Conservation (phyloP, 2,797 vertebrate genomes). For the Mus caroli region DNA sequence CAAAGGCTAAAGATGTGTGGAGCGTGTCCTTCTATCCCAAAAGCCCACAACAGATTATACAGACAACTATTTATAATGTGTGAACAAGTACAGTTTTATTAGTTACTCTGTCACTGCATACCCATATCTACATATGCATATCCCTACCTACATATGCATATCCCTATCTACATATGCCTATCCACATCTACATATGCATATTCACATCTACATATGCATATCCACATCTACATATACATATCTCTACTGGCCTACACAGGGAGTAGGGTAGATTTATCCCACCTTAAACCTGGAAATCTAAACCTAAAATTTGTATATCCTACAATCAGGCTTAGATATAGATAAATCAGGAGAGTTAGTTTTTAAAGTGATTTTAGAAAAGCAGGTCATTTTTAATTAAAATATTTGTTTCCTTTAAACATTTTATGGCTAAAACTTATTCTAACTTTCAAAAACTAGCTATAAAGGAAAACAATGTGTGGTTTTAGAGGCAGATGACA, state of each 20-base stretch:
- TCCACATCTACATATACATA: not conserved
- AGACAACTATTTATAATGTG: not conserved
- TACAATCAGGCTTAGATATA: slow-evolving; percentile 36
- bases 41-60: not conserved
- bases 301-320: slow-evolving; percentile 44
- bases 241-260: fast-evolving
- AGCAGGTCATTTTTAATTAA: slow-evolving; percentile 54
- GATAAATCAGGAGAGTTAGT: not conserved
- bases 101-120: not conserved
- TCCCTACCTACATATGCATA: not conserved
- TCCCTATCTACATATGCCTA: fast-evolving
- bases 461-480: slow-evolving; percentile 19
- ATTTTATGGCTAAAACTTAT: slow-evolving; percentile 35
- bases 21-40: not conserved
- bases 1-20: slow-evolving; percentile 32
- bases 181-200: not conserved
- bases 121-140: not conserved
- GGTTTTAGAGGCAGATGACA: slow-evolving; percentile 28
- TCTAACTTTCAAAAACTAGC: slow-evolving; percentile 53
- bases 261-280: not conserved
- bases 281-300: not conserved
- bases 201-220: not conserved
- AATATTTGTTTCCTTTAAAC: slow-evolving; percentile 50
- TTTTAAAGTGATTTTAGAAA: slow-evolving; percentile 25
- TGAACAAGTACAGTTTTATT: not conserved